Evolutionary conservation across 2,888 invertebrate species (phyloP).

Genomic region (Pachydiplax longipennis): DNA sequence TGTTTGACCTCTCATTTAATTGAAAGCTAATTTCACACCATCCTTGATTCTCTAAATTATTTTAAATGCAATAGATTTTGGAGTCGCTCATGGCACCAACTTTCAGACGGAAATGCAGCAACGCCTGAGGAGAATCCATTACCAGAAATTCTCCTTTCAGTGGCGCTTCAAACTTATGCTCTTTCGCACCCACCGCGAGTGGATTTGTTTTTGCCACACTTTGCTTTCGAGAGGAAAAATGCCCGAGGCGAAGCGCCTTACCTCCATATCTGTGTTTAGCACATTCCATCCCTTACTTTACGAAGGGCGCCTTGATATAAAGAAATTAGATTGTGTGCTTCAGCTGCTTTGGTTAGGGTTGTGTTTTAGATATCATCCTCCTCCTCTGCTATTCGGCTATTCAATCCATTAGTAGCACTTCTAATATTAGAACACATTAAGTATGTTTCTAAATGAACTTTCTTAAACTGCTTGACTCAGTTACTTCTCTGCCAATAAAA

Average conservation of each 20-base stretch:
- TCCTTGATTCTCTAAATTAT: background rate
- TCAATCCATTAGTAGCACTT: too few species aligned
- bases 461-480: too few species aligned
- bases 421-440: too few species aligned
- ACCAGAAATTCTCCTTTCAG: conserved; percentile 4
- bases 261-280: too few species aligned
- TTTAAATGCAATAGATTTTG: background rate
- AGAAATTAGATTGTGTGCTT: background rate
- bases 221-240: background rate
- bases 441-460: too few species aligned
- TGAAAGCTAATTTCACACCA: background rate
- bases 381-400: too few species aligned
- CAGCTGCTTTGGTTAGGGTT: background rate
- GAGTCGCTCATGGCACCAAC: too few species aligned
- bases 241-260: too few species aligned
- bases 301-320: background rate
- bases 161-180: conserved; percentile 24
- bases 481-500: too few species aligned
- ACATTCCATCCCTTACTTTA: too few species aligned
- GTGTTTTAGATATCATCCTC: too few species aligned
- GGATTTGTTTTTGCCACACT: background rate
- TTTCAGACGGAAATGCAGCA: background rate
- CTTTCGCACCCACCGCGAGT: background rate
- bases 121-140: conserved; percentile 20
- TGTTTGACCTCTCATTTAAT: background rate